A percentile compares a stretch with the other conserved stretches of the same genome.
phyloP scores from a whole-genome alignment of 2,888 invertebrate species.

The Blera fallax region DNA sequence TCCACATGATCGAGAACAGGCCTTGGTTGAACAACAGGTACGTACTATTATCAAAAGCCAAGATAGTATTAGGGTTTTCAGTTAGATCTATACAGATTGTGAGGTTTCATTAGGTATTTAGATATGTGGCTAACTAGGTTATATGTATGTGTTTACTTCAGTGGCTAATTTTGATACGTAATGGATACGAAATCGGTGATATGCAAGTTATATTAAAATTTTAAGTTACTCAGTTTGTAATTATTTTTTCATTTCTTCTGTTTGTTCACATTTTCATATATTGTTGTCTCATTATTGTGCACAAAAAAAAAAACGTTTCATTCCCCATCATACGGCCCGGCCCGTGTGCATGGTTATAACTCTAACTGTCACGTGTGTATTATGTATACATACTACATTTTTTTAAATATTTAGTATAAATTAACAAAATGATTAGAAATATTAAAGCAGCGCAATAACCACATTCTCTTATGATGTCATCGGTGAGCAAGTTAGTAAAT shows the following conservation, averaged over 20 bases:
- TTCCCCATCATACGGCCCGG: background rate
- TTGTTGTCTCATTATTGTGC: constrained; percentile 32
- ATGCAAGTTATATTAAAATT: background rate
- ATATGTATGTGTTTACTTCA: background rate
- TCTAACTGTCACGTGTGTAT: constrained; percentile 38
- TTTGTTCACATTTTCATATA: constrained; percentile 16
- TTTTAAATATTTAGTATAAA: background rate
- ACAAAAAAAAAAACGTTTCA: background rate
- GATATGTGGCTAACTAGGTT: constrained; percentile 22
- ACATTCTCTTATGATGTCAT: constrained; percentile 23
- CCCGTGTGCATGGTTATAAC: background rate
- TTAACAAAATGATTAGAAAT: background rate
- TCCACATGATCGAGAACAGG: constrained; percentile 91
- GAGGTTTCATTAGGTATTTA: constrained; percentile 11
- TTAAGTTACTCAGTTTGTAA: constrained; percentile 11
- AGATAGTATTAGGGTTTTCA: background rate
- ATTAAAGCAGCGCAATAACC: background rate
- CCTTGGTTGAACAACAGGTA: constrained; percentile 94
- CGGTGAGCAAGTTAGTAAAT: background rate
- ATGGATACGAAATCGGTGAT: background rate
- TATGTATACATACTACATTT: background rate
- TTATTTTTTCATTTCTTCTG: constrained; percentile 1
- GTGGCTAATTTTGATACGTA: constrained; percentile 24
- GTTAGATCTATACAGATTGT: constrained; percentile 18
- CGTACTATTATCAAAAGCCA: constrained; percentile 74